Conservation (phyloP, 2,113 vertebrate genomes). For the Hemicordylus capensis region DNA sequence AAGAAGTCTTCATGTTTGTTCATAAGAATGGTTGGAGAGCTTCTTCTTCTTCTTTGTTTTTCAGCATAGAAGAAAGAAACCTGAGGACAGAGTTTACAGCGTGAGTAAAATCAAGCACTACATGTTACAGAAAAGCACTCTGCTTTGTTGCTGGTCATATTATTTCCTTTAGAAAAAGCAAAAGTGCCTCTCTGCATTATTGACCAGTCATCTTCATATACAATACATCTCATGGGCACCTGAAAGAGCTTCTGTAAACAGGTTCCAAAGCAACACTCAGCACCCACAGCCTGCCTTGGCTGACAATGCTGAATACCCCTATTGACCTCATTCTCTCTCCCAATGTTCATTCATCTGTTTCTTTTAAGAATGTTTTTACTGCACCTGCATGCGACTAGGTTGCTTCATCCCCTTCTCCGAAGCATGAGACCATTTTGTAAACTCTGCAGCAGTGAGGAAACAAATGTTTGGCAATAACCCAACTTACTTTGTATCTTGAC, state of each 20-base stretch:
- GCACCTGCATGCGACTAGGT: background rate
- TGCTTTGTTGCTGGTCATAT: background rate
- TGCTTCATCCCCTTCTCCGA: background rate
- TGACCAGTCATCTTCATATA: background rate
- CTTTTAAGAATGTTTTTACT: background rate
- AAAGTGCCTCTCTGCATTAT: too few relatives aligned
- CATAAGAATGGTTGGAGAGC: background rate
- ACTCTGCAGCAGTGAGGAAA: background rate
- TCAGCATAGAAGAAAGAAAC: conserved; percentile 71
- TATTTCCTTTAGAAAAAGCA: background rate
- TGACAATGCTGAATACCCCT: background rate
- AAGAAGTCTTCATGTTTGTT: background rate
- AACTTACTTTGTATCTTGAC: background rate
- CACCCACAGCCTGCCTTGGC: background rate
- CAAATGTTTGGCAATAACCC: background rate
- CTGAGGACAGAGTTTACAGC: conserved; percentile 74
- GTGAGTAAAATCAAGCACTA: conserved; percentile 64
- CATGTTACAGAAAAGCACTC: background rate
- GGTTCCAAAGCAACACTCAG: too few relatives aligned
- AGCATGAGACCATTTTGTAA: background rate
- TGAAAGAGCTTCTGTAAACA: background rate
- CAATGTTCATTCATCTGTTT: background rate
- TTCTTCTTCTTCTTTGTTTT: conserved; percentile 40
- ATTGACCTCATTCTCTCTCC: background rate
- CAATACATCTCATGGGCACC: background rate